Evolutionary conservation across 2,888 invertebrate species (phyloP).

Genomic region (Drosophila yooni): DNA sequence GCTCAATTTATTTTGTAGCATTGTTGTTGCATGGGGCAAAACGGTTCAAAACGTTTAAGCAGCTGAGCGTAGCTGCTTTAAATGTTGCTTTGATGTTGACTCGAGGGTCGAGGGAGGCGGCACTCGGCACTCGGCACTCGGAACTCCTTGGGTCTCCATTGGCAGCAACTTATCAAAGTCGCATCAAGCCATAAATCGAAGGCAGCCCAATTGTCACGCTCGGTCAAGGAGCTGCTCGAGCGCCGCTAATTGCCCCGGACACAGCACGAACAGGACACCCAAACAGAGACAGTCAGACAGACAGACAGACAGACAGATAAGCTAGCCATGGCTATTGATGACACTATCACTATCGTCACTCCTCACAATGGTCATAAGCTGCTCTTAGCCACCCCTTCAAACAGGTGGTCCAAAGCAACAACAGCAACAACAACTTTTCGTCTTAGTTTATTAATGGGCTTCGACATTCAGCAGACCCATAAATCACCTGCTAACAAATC

Average conservation of each 20-base stretch:
- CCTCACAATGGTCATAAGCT: slow-evolving; percentile 23
- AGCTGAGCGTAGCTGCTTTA: slow-evolving; percentile 31
- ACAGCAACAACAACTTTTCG: slow-evolving; percentile 18
- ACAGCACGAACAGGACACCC: slow-evolving; percentile 18
- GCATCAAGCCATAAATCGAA: slow-evolving; percentile 60
- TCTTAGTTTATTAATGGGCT: slow-evolving; percentile 59
- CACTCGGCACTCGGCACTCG: too few species aligned
- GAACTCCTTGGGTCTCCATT: neutral
- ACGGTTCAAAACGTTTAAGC: slow-evolving; percentile 28
- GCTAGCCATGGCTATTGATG: slow-evolving; percentile 45
- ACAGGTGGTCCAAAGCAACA: slow-evolving; percentile 14
- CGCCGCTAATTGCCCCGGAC: slow-evolving; percentile 60
- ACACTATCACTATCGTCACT: slow-evolving; percentile 32
- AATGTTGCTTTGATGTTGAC: slow-evolving; percentile 33
- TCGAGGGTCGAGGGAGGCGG: neutral
- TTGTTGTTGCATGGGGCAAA: slow-evolving; percentile 45
- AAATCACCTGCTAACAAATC: slow-evolving; percentile 57
- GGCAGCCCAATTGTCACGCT: slow-evolving; percentile 59
- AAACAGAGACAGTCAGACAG: neutral
- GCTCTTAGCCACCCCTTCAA: slow-evolving; percentile 2
- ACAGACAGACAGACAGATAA: slow-evolving; percentile 7
- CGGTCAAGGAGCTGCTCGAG: slow-evolving; percentile 38
- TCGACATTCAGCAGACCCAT: slow-evolving; percentile 36
- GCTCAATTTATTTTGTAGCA: slow-evolving; percentile 73
- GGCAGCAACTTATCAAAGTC: slow-evolving; percentile 33